A percentile compares a stretch with the other conserved stretches of the same genome.
phyloP scores from a whole-genome alignment of 2,113 vertebrate species.

The Ceuthmochares aereus region DNA sequence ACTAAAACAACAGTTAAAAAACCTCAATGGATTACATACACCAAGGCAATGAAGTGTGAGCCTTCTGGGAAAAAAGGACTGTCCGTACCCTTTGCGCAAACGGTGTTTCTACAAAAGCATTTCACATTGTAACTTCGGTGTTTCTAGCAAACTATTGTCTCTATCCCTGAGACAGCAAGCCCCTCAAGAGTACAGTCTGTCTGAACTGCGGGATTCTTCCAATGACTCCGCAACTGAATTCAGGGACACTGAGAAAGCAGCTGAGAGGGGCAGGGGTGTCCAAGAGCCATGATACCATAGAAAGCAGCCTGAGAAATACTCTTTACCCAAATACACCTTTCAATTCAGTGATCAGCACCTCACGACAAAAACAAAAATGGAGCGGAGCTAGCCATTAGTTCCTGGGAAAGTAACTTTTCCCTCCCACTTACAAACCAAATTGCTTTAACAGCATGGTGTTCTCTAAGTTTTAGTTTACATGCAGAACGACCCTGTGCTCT shows the following conservation, averaged over 20 bases:
- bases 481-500: conserved; percentile 74
- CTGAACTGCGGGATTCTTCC: conserved; percentile 68
- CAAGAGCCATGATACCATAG: conserved; percentile 56
- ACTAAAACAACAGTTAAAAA: conserved; percentile 55
- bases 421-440: conserved; percentile 50
- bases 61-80: conserved; percentile 55
- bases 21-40: conserved; percentile 50
- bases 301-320: conserved; percentile 76
- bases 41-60: conserved; percentile 73
- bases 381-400: conserved; percentile 62
- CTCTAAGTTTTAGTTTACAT: conserved; percentile 48
- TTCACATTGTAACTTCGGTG: conserved; percentile 65
- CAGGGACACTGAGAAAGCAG: conserved; percentile 73
- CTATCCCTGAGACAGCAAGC: conserved; percentile 69
- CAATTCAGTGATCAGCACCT: conserved; percentile 73
- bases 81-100: conserved; percentile 56
- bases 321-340: conserved; percentile 73
- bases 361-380: conserved; percentile 55
- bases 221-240: conserved; percentile 64
- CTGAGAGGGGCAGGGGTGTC: conserved; percentile 64
- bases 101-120: conserved; percentile 59
- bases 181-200: conserved; percentile 58
- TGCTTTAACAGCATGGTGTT: conserved; percentile 47
- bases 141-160: conserved; percentile 65
- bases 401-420: conserved; percentile 56